phyloP scores from a whole-genome alignment of 2,888 invertebrate genomes.

The Eumacrocentrus americanus region DNA sequence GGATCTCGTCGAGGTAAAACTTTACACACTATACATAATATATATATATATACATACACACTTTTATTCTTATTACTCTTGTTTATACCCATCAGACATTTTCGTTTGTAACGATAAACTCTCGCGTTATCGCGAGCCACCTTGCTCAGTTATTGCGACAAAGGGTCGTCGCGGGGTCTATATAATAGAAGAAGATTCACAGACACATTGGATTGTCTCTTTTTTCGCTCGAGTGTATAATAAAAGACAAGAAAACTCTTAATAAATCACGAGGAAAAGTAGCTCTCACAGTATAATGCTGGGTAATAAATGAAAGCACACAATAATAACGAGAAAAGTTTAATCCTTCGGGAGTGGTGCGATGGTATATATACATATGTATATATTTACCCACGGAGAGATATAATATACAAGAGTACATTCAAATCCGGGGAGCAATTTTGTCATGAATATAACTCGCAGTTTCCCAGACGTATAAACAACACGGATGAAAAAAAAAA shows the following conservation, averaged over 20 bases:
- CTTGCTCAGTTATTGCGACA: slow-evolving; percentile 19
- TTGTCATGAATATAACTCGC: slow-evolving; percentile 9
- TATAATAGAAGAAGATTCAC: slow-evolving; percentile 17
- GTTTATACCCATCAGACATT: not conserved
- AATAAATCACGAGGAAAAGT: slow-evolving; percentile 24
- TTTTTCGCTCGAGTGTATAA: not conserved
- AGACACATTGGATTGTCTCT: slow-evolving; percentile 7
- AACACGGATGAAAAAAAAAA: slow-evolving; percentile 3
- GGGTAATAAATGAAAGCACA: slow-evolving; percentile 23
- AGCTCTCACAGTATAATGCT: slow-evolving; percentile 4
- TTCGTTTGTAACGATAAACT: slow-evolving; percentile 11
- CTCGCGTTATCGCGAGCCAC: slow-evolving; percentile 14
- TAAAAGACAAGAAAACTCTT: slow-evolving; percentile 9
- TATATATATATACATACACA: too few species aligned
- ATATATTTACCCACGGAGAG: not conserved
- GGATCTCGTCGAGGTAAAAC: too few species aligned
- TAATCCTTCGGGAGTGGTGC: slow-evolving; percentile 17
- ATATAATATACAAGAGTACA: not conserved
- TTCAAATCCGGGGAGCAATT: slow-evolving; percentile 4
- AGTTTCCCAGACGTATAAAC: slow-evolving; percentile 15
- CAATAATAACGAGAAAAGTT: slow-evolving; percentile 30
- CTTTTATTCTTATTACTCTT: not conserved
- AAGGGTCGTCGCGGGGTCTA: not conserved
- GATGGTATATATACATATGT: not conserved
- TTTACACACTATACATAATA: not conserved